A percentile compares a stretch with the other conserved stretches of the same genome.
Conservation (phyloP, 2,113 vertebrate species). For the Microtus richardsoni region DNA sequence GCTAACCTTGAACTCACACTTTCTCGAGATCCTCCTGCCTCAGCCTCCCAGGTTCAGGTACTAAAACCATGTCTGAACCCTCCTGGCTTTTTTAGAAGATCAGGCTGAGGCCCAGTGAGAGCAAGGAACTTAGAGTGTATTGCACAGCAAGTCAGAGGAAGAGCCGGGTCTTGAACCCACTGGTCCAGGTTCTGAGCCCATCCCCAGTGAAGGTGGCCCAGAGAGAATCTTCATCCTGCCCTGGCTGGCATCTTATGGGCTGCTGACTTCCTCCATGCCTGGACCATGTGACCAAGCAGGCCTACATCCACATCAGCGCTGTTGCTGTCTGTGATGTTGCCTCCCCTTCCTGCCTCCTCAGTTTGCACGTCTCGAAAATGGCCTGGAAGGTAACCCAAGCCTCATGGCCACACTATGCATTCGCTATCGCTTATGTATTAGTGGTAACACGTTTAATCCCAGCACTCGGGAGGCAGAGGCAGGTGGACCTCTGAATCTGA, state of each 20-base stretch:
- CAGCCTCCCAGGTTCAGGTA: not conserved
- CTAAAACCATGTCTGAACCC: not conserved
- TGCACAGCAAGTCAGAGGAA: not conserved
- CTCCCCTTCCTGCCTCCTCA: not conserved
- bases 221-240: not conserved
- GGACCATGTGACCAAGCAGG: not conserved
- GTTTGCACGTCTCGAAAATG: not conserved
- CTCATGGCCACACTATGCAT: accelerated
- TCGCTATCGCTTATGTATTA: accelerated
- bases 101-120: not conserved
- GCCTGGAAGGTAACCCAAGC: not conserved
- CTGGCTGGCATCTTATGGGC: not conserved
- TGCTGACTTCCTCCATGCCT: not conserved
- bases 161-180: not conserved
- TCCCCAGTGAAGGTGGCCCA: too few species aligned
- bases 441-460: not conserved
- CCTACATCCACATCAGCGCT: not conserved
- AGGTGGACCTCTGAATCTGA: not conserved
- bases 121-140: not conserved
- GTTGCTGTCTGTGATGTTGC: not conserved
- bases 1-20: not conserved
- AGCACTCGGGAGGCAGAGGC: not conserved
- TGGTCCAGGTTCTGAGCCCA: not conserved
- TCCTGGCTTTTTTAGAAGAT: not conserved
- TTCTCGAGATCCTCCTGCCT: not conserved